phyloP scores from a whole-genome alignment of 2,797 vertebrate species.

The Chloroceryle amazona region DNA sequence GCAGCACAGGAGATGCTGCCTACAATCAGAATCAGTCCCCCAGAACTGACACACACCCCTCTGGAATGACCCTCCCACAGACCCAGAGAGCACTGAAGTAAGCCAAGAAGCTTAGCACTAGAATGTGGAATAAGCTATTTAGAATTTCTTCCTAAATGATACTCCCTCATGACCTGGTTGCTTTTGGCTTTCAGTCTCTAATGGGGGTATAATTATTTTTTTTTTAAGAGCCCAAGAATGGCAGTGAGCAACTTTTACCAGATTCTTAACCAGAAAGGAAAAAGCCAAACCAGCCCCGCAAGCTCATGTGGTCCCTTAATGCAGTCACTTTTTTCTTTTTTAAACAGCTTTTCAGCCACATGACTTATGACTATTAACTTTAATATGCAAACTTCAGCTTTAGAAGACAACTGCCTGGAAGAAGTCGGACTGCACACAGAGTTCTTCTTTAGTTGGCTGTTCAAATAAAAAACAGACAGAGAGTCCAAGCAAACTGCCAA shows the following conservation, averaged over 20 bases:
- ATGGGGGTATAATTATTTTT: not conserved
- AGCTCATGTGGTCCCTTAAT: not conserved
- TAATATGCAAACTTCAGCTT: not conserved
- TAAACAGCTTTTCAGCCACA: not conserved
- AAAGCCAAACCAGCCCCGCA: not conserved
- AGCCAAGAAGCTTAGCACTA: not conserved
- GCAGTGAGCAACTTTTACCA: not conserved
- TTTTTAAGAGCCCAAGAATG: not conserved
- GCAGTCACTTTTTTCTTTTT: not conserved
- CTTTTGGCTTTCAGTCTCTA: constrained; percentile 15
- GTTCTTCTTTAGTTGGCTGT: not conserved
- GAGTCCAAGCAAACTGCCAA: not conserved
- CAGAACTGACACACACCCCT: not conserved
- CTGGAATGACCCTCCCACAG: not conserved
- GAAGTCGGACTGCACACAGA: not conserved
- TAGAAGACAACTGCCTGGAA: not conserved
- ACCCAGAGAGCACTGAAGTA: not conserved
- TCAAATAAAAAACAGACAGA: not conserved
- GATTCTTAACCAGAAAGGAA: not conserved
- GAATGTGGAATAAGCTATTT: not conserved
- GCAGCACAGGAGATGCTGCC: not conserved
- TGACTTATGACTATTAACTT: constrained; percentile 1
- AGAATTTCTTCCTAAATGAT: not conserved
- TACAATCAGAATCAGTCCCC: not conserved
- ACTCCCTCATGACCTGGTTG: not conserved